phyloP scores from a whole-genome alignment of 2,113 vertebrate genomes.

The Loxodonta africana region DNA sequence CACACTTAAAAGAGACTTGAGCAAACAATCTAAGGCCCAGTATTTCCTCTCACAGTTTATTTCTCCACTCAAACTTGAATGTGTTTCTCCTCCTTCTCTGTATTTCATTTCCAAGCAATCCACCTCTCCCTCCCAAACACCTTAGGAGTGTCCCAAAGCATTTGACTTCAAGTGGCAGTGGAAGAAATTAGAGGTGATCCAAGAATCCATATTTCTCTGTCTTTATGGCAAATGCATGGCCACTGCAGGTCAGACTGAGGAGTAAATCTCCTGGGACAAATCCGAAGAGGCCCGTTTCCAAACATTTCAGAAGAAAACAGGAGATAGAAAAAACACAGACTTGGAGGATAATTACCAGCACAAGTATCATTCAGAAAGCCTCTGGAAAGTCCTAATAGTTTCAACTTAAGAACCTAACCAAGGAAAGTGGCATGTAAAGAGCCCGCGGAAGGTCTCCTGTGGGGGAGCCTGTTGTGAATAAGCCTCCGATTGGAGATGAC shows the following conservation, averaged over 20 bases:
- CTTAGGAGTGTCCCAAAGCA: conserved; percentile 70
- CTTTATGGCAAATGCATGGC: conserved; percentile 80
- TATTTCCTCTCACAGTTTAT: conserved; percentile 76
- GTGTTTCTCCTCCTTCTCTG: conserved; percentile 46
- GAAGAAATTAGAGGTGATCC: conserved; percentile 77
- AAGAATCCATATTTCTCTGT: conserved; percentile 72
- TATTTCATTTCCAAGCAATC: conserved; percentile 72
- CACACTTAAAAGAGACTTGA: not conserved
- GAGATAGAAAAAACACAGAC: conserved; percentile 57
- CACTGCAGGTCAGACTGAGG: conserved; percentile 51
- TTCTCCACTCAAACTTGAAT: conserved; percentile 72
- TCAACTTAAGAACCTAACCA: conserved; percentile 48
- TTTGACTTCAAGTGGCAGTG: conserved; percentile 73
- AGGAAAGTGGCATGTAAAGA: not conserved
- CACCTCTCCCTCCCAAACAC: conserved; percentile 72
- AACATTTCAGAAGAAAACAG: conserved; percentile 40
- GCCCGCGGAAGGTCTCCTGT: not conserved
- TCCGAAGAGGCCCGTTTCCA: conserved; percentile 66
- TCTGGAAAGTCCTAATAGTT: conserved; percentile 46
- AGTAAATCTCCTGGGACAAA: conserved; percentile 70
- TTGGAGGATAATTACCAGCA: conserved; percentile 43
- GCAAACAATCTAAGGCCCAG: conserved; percentile 76
- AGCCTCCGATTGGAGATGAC: conserved; percentile 20
- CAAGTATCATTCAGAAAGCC: conserved; percentile 50
- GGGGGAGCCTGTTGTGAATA: not conserved